Evolutionary conservation across 2,888 invertebrate genomes (phyloP), one percentile per base, ranked within the genome.

Genomic region (Emesis furor): DNA sequence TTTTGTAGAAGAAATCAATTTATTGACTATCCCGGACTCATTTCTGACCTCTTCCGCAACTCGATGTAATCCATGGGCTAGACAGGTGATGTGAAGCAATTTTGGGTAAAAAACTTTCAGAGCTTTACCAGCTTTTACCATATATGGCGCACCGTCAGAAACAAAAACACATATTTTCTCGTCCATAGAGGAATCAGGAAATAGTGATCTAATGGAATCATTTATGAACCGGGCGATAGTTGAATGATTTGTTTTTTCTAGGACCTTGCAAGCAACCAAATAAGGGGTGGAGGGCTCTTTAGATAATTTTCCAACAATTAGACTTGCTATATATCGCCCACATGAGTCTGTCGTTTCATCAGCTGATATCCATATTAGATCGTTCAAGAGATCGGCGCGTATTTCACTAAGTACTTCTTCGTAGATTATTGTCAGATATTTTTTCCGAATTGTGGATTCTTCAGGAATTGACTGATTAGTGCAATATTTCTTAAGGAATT

Each of bases 1-100:
- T 39, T 82, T 82, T 76, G 76, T 79, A 51, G 73, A 76, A n/a
- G 78, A 79, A 82, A 82, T 82, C 68, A 79, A 67, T 79, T 78
- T 75, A 55, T 82, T 82, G 7, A 79, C 79, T 46, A 30, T 79
- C 35, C 78, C 76, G 59, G 55, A 82, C 30, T 46, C 24, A 51
- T 30, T 24, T 71, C 74, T 30, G 14, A 76, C 55, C 30, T 79
- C 75, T 80, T 80, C 76, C 8, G 79, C 75, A 71, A 80, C 39
- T 55, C 76, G 75, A 76, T 80, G 71, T 59, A 79, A 35, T 72
- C 75, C 76, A 30, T 76, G 71, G 12, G 72, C 76, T 24, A 80
- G 71, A 35, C 79, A 80, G 12, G 76, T 80, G 17, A 76, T 42
- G 46, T 76, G 79, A 69, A 80, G 30, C 65, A 80, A 76, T 71